Evolutionary conservation across 1,140 invertebrate genomes (phyloP), one percentile per base, ranked within the genome.

Genomic region (Marisa cornuarietis): DNA sequence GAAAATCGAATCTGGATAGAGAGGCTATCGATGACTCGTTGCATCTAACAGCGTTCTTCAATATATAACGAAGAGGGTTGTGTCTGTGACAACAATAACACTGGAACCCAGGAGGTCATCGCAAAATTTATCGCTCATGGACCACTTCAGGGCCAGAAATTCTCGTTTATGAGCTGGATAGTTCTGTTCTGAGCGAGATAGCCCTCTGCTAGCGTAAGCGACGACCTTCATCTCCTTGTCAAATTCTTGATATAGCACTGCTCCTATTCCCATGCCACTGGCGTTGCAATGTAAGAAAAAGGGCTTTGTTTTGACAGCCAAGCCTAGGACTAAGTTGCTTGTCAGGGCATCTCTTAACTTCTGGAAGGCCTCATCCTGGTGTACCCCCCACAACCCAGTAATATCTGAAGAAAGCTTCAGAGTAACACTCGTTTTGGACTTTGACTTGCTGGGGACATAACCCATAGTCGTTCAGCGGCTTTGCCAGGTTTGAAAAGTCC

Each of bases 271-370:
- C 14, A 22, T 13, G 24, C 80, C 75, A 42, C 79, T 82, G 20
- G 83, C 84, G 71, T 87, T 84, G 31, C 65, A 83, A 71, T 87
- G 82, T 7, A 87, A 22, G 13, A 73, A 80, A 73, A 85, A 87
- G 7, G 75, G 78, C 14, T 76, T 71, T 20, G 62, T 78, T 18
- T 76, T 81, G 51, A 83, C 81, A 14, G 83, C 82, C 73, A 81
- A 82, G 8, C 52, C 82, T 51, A 88, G 72, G 0, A 87, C 76
- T 20, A 83, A 84, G 26, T 83, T 75, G 11, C 18, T 78, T 18
- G 58, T 62, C 31, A 75, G 51, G 20, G 54, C 73, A 10, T 9
- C 13, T 49, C 42, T 65, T 31, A 76, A 6, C 11, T 7, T 5
- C 3, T 76, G 31, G 65, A 76, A 76, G 5, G 74, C 74, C 8